Evolutionary conservation across 2,888 invertebrate species (phyloP).

Genomic region (Oscheius sp.): DNA sequence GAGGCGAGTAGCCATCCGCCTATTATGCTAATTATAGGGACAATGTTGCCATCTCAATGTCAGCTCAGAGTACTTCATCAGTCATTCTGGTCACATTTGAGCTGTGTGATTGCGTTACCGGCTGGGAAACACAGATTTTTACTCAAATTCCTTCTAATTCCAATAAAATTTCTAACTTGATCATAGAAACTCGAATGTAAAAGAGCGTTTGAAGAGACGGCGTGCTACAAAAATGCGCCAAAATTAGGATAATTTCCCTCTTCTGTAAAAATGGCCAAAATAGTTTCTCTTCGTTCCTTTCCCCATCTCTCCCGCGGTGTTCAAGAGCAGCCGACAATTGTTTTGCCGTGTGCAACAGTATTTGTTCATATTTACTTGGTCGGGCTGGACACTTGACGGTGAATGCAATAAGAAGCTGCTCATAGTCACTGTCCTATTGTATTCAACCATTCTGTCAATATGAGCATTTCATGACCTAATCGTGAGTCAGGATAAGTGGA

Average conservation of each 20-base stretch:
- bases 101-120: no score
- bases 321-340: conserved; percentile 3
- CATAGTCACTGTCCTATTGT: conserved; percentile 3
- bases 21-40: conserved; percentile 34
- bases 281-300: not conserved
- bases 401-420: conserved; percentile 21
- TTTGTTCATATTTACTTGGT: not conserved
- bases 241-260: no score
- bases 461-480: conserved; percentile 11
- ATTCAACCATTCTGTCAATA: not conserved
- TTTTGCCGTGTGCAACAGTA: conserved; percentile 21
- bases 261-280: not conserved
- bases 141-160: not conserved
- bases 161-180: not conserved
- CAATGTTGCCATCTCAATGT: conserved; percentile 31
- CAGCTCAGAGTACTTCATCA: conserved; percentile 20
- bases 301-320: not conserved
- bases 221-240: no score
- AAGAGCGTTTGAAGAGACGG: no score
- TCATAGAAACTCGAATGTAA: no score
- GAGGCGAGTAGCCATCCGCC: conserved; percentile 13
- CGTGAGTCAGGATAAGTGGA: conserved; percentile 15
- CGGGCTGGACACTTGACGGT: conserved; percentile 6
- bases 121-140: no score
- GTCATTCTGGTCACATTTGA: conserved; percentile 9